phyloP scores from a whole-genome alignment of 1,140 invertebrate species.

The Pseudomyrmex dendroicus region DNA sequence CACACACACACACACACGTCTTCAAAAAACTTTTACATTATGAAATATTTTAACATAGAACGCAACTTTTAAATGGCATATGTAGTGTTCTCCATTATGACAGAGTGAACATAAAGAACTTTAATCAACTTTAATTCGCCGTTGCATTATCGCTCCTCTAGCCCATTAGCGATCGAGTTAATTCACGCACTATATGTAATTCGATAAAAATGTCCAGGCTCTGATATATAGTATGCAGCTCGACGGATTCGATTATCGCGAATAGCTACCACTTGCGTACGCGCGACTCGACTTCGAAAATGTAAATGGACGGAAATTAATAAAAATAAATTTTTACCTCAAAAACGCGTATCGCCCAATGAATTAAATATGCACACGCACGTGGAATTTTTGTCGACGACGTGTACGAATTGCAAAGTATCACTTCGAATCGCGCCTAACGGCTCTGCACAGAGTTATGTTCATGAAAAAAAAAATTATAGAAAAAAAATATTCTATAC shows the following conservation, averaged over 20 bases:
- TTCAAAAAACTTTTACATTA: not conserved
- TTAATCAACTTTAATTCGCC: slow-evolving; percentile 55
- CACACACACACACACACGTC: not conserved
- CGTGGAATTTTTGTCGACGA: slow-evolving; percentile 44
- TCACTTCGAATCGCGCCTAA: not conserved
- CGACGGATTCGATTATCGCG: slow-evolving; percentile 49
- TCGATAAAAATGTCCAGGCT: slow-evolving; percentile 51
- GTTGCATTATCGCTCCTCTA: slow-evolving; percentile 40
- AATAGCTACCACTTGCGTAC: not conserved
- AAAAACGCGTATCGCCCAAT: slow-evolving; percentile 3
- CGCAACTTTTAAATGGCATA: slow-evolving; percentile 1
- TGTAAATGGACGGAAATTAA: slow-evolving; percentile 58
- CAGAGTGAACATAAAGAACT: slow-evolving; percentile 34
- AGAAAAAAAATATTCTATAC: too few relatives aligned
- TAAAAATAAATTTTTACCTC: slow-evolving; percentile 53
- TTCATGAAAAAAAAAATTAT: too few relatives aligned
- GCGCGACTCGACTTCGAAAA: slow-evolving; percentile 43
- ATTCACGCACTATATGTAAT: slow-evolving; percentile 55
- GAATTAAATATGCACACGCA: slow-evolving; percentile 55
- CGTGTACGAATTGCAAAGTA: slow-evolving; percentile 51
- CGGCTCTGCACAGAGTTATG: too few relatives aligned
- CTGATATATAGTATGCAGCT: slow-evolving; percentile 37
- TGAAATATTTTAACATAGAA: not conserved
- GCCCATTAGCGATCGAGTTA: slow-evolving; percentile 51
- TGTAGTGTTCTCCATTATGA: not conserved